Percentiles rank a stretch among this genome's conserved stretches.
phyloP scores from a whole-genome alignment of 2,888 invertebrate genomes.

The Campoletis raptor region DNA sequence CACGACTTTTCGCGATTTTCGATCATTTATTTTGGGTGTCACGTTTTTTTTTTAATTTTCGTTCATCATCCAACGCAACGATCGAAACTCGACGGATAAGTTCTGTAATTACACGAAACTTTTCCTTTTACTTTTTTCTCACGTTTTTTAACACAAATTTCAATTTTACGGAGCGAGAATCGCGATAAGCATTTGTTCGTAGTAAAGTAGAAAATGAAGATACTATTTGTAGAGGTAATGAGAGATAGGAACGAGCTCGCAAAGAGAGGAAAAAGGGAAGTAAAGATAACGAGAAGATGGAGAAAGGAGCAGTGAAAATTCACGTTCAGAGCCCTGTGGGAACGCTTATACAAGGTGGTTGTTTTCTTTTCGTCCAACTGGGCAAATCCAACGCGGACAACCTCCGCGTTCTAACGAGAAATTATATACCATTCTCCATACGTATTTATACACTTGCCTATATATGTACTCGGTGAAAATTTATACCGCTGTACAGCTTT shows the following conservation, averaged over 20 bases:
- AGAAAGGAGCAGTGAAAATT: conserved; percentile 31
- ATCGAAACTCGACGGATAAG: conserved; percentile 26
- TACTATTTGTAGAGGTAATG: conserved; percentile 33
- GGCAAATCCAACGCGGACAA: conserved; percentile 18
- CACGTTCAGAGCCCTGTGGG: conserved; percentile 39
- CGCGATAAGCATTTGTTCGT: conserved; percentile 47
- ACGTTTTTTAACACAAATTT: conserved; percentile 36
- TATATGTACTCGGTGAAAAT: conserved; percentile 19
- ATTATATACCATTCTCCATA: conserved; percentile 26
- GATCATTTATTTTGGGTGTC: background rate
- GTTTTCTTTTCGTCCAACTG: conserved; percentile 17
- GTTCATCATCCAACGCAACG: background rate
- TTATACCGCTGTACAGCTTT: conserved; percentile 3
- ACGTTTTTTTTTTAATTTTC: background rate
- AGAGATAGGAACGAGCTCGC: background rate
- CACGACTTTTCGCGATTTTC: too few species aligned
- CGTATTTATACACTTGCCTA: background rate
- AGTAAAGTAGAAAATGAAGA: conserved; percentile 51
- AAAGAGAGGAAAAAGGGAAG: background rate
- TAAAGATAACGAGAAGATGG: conserved; percentile 51
- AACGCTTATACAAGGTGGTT: conserved; percentile 32
- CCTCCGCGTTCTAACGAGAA: conserved; percentile 44
- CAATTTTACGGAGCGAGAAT: conserved; percentile 37
- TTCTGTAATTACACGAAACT: background rate
- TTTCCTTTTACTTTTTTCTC: conserved; percentile 13